Conservation (phyloP, 2,113 vertebrate species). For the Neogobius melanostomus region DNA sequence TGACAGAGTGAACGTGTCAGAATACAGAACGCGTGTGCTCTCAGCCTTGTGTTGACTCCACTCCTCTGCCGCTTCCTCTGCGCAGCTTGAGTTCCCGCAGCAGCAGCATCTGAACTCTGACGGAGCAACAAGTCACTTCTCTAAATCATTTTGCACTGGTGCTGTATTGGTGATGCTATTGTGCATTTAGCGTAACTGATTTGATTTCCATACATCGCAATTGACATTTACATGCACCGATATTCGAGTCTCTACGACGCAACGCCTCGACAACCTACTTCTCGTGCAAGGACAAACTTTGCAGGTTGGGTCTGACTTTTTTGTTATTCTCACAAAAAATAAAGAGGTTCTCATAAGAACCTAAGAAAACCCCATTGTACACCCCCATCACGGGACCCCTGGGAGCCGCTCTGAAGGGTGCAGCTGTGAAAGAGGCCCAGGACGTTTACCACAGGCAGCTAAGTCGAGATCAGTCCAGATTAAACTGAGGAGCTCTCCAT, state of each 20-base stretch:
- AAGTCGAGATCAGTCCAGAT: slow-evolving; percentile 68
- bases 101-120: no score
- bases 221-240: no score
- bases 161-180: no score
- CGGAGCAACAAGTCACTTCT: no score
- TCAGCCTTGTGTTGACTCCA: no score
- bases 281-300: not conserved
- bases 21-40: no score
- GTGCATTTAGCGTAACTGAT: no score
- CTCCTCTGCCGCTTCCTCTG: no score
- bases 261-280: not conserved
- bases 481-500: slow-evolving; percentile 56
- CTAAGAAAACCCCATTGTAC: not conserved
- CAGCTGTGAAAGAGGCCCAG: slow-evolving; percentile 40
- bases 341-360: not conserved
- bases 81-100: no score
- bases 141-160: no score
- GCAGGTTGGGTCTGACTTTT: not conserved
- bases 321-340: not conserved
- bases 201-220: not conserved
- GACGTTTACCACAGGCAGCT: slow-evolving; percentile 56
- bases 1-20: no score
- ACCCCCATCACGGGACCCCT: slow-evolving; percentile 6
- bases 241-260: no score
- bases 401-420: slow-evolving; percentile 26